Evolutionary conservation across 2,113 vertebrate species (phyloP), one percentile per base, ranked within the genome.

Genomic region (Cricetomys ansorgei): DNA sequence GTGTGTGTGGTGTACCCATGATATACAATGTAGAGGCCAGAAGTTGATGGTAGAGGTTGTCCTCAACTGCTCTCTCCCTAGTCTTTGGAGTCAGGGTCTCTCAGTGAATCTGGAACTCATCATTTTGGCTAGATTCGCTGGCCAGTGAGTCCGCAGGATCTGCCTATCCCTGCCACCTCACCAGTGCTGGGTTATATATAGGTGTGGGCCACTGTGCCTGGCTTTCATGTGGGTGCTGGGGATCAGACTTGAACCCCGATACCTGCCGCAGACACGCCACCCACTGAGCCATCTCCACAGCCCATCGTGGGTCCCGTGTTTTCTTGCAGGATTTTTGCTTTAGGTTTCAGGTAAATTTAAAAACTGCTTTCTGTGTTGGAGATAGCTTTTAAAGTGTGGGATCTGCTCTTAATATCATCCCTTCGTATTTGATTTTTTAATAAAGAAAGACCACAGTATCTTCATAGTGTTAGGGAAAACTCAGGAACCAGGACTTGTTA

Each of bases 371-470:
- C 85, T 94, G 0, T 91, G n/a, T 91, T 93, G 29, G 34, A 87
- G 37, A 62, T 77, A 83, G 75, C 55, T n/a, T 59, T 89, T 21
- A 21, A 72, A 84, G 19, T 7, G 43, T 81, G 93, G 48, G 29
- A 6, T 67, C 34, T 86, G 40, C n/a, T 92, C 0, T 59, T 97
- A 89, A 73, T 67, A 93, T 0, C 0, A 37, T 94, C 90, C 73
- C 48, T 94, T 29, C 73, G 64, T 89, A 81, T 53, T 96, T 95
- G 86, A 76, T 89, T 77, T 77, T 89, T 91, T 64, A 86, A 16
- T 5, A 50, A 88, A 95, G 76, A 5, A 96, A 89, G 40, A 87
- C 23, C 70, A n/a, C 62, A 57, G 19, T 48, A 67, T 94, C 40
- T 81, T 94, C 40, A 65, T 8, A 45, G 43, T 83, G 27, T 62